Evolutionary conservation across 2,888 invertebrate genomes (phyloP).

Genomic region (Cheilosia vernalis): DNA sequence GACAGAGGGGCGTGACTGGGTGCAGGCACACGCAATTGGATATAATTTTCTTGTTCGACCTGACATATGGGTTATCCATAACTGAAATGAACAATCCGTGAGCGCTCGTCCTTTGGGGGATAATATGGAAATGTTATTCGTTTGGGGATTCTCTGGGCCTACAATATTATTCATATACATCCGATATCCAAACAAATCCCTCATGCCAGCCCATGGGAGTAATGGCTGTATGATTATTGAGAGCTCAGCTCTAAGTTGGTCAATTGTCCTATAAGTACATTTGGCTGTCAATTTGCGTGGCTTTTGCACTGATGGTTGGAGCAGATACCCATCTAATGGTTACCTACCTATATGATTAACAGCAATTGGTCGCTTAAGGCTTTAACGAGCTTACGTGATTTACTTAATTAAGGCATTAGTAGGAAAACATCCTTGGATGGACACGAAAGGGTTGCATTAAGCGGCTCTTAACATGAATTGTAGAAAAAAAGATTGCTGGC

Average conservation of each 20-base stretch:
- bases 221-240: not conserved
- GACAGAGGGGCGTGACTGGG: not conserved
- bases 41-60: not conserved
- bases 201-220: not conserved
- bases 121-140: conserved; percentile 33
- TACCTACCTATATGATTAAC: conserved; percentile 10
- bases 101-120: conserved; percentile 40
- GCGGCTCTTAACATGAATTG: too few species aligned
- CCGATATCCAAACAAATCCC: too few species aligned
- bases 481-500: too few species aligned
- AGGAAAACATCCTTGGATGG: conserved; percentile 27
- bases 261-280: too few species aligned
- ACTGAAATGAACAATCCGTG: conserved; percentile 49
- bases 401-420: conserved; percentile 46
- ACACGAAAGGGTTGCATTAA: conserved; percentile 10
- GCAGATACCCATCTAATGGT: too few species aligned
- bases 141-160: not conserved
- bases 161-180: too few species aligned
- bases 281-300: too few species aligned
- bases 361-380: conserved; percentile 43
- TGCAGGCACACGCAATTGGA: conserved; percentile 18
- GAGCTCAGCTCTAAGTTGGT: not conserved
- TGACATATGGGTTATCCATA: conserved; percentile 53
- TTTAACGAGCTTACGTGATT: conserved; percentile 45
- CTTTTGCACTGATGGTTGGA: too few species aligned